Percentiles rank a stretch among this genome's conserved stretches.
phyloP scores from a whole-genome alignment of 1,140 invertebrate species.

The Penaeus vannamei region DNA sequence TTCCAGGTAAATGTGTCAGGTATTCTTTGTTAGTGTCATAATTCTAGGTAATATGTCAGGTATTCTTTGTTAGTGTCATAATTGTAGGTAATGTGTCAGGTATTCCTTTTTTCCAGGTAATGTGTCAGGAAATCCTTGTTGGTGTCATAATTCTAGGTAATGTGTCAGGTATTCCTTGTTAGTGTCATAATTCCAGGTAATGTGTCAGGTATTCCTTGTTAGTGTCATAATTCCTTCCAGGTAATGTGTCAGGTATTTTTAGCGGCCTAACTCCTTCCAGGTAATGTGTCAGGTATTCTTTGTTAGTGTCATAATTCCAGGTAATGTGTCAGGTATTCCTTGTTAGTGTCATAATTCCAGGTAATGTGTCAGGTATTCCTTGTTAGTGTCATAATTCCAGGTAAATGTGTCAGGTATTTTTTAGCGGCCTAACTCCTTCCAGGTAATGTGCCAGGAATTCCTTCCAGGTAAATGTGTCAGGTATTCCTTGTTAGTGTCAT shows the following conservation, averaged over 20 bases:
- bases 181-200: not conserved
- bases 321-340: not conserved
- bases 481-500: not conserved
- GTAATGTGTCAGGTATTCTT: too few species aligned
- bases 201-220: too few species aligned
- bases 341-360: not conserved
- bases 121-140: too few species aligned
- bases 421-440: too few species aligned
- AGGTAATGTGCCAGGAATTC: slow-evolving; percentile 6
- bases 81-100: not conserved
- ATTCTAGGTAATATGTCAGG: not conserved
- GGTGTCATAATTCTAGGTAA: not conserved
- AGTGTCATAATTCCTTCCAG: not conserved
- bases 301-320: too few species aligned
- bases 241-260: not conserved
- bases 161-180: not conserved
- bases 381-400: not conserved
- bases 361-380: not conserved
- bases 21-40: not conserved
- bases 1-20: slow-evolving; percentile 29
- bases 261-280: not conserved
- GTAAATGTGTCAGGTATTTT: too few species aligned
- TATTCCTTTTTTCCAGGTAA: slow-evolving; percentile 50
- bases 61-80: not conserved
- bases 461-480: not conserved